Evolutionary conservation across 2,797 vertebrate genomes (phyloP), one percentile per base, ranked within the genome.

Genomic region (Oreochromis grahami): DNA sequence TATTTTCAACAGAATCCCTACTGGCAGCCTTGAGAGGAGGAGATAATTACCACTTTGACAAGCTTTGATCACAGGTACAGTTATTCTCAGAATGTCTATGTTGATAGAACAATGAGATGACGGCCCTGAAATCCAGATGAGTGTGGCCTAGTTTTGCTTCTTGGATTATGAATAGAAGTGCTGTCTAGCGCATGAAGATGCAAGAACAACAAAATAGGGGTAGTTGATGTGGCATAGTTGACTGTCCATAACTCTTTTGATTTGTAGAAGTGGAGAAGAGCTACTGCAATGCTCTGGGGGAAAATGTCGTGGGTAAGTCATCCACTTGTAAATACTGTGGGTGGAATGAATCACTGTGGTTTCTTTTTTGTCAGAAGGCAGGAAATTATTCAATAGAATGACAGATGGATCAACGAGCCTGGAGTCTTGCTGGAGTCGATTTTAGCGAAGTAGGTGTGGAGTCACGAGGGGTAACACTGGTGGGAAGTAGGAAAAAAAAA

Each of bases 11-110:
- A 80, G 85, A 91, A 88, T 93, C 88, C 82, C 87, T 82, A 84
- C 88, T 83, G 92, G 89, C 94, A 93, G 91, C 88, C 58, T 81
- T 43, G 85, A 86, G 88, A 91, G 86, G 86, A 88, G 86, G 55
- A 93, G 93, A 90, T 95, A 95, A 95, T 96, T 89, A 93, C 87
- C 82, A 78, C 85, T 91, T 82, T 95, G 94, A 96, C 95, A 93
- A 93, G 93, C 94, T 96, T 96, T 96, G 95, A 96, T 96, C 94
- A 93, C 41, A 85, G 82, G 85, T 92, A 88, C 89, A 92, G 92
- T 91, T 90, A 92, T 95, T 92, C 89, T 92, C 86, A 89, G 88
- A 90, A 92, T 87, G 91, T 92, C 88, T 26, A 86, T 82, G 93
- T 81, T 91, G 93, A 95, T 91, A 84, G 93, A 94, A 93, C 91